A percentile compares a stretch with the other conserved stretches of the same genome.
These are phyloP conservation scores for Saturnia japonica DNA, from an alignment of 2,888 invertebrate species.

Conservation along the genomic window DNA sequence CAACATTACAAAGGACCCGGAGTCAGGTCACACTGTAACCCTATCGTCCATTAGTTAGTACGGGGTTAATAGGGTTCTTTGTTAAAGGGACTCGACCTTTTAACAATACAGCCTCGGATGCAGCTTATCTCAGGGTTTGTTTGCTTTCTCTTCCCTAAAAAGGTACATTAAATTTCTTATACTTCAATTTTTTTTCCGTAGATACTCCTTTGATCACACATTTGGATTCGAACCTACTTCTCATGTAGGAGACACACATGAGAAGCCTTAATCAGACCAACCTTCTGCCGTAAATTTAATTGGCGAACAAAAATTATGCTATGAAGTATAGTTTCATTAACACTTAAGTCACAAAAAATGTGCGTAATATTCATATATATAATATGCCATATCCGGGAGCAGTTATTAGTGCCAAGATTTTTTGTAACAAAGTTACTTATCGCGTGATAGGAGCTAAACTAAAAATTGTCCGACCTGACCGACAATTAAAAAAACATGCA, in stretches of 20 bases:
- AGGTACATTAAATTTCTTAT: constrained; percentile 48
- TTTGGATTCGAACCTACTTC: background rate
- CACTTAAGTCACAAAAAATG: too few relatives aligned
- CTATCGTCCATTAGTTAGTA: constrained; percentile 75
- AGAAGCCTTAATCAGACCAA: background rate
- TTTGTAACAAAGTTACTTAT: too few relatives aligned
- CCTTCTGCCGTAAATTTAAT: background rate
- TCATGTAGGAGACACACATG: background rate
- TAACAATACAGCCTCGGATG: constrained; percentile 76
- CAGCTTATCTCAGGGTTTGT: constrained; percentile 72
- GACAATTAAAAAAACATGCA: too few relatives aligned
- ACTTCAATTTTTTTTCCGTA: background rate
- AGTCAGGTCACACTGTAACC: constrained; percentile 60
- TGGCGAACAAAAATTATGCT: too few relatives aligned
- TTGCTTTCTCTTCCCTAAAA: constrained; percentile 63
- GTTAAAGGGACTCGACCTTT: constrained; percentile 60
- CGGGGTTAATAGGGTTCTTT: constrained; percentile 77
- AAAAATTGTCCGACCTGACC: too few relatives aligned
- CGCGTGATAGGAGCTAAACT: too few relatives aligned
- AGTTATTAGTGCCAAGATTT: too few relatives aligned
- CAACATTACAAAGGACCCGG: constrained; percentile 59
- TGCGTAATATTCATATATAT: too few relatives aligned
- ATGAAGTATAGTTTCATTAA: too few relatives aligned
- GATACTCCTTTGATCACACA: background rate
- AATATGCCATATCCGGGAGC: too few relatives aligned